Conservation (phyloP, 2,797 vertebrate genomes). For the Cyclopterus lumpus region DNA sequence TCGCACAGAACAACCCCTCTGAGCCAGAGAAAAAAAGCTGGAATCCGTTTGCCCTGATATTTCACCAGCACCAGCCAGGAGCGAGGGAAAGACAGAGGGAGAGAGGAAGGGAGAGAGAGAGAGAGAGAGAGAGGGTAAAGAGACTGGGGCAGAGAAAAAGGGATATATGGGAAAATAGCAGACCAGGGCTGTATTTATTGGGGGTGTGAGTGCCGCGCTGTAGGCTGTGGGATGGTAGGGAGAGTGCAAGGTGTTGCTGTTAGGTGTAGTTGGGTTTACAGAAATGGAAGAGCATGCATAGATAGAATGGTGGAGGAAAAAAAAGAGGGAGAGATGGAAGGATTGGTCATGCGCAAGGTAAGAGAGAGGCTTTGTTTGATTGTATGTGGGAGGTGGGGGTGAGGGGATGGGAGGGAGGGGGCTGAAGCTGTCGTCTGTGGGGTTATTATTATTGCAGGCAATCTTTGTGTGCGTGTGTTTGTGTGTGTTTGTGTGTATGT, state of each 20-base stretch:
- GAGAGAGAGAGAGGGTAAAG: conserved; percentile 59
- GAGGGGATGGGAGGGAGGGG: conserved; percentile 70
- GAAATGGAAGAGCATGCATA: conserved; percentile 75
- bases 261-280: conserved; percentile 77
- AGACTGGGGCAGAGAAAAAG: conserved; percentile 77
- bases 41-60: conserved; percentile 88
- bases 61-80: conserved; percentile 86
- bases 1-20: conserved; percentile 87
- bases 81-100: conserved; percentile 74
- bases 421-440: conserved; percentile 80
- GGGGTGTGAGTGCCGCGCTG: conserved; percentile 78
- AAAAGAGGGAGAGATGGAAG: conserved; percentile 79
- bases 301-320: conserved; percentile 71
- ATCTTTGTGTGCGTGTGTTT: conserved; percentile 71
- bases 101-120: conserved; percentile 63
- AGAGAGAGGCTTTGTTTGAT: conserved; percentile 85
- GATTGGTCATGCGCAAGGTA: conserved; percentile 87
- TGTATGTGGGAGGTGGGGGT: conserved; percentile 75
- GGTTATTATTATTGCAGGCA: conserved; percentile 84
- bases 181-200: conserved; percentile 79
- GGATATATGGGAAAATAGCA: conserved; percentile 80
- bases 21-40: conserved; percentile 85
- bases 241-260: conserved; percentile 81
- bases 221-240: conserved; percentile 77
- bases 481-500: conserved; percentile 36